phyloP scores from a whole-genome alignment of 2,113 vertebrate species.

The Hemibagrus wyckioides region DNA sequence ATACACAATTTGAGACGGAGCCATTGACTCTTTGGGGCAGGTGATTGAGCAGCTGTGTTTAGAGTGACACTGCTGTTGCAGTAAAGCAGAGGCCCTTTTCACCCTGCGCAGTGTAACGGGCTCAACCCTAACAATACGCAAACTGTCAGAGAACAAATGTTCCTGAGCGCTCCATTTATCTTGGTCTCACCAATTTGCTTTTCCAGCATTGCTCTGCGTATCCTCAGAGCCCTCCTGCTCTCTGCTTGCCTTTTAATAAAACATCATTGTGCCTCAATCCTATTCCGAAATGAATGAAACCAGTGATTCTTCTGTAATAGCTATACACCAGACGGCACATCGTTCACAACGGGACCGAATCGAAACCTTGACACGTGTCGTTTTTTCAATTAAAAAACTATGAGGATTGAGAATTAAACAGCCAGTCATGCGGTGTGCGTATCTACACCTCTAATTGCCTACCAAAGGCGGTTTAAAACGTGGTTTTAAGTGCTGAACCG shows the following conservation, averaged over 20 bases:
- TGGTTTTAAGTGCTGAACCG: background rate
- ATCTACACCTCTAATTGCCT: background rate
- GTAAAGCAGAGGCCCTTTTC: conserved; percentile 16
- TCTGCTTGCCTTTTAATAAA: background rate
- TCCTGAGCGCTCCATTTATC: conserved; percentile 14
- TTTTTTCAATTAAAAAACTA: background rate
- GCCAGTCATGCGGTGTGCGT: background rate
- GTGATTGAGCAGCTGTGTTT: conserved; percentile 39
- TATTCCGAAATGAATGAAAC: background rate
- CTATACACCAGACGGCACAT: background rate
- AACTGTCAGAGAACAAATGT: conserved; percentile 15
- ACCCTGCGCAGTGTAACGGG: background rate
- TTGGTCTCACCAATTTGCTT: background rate
- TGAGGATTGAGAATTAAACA: background rate
- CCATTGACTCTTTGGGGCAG: background rate
- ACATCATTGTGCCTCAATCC: background rate
- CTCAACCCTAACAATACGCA: conserved; percentile 4
- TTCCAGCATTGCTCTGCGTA: background rate
- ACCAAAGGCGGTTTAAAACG: background rate
- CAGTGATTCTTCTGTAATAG: background rate
- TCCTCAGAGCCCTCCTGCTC: background rate
- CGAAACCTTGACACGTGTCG: background rate
- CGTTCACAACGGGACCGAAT: background rate
- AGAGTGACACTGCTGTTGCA: background rate
- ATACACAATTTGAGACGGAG: background rate